phyloP scores from a whole-genome alignment of 2,888 invertebrate genomes.

The Epiblema foenella region DNA sequence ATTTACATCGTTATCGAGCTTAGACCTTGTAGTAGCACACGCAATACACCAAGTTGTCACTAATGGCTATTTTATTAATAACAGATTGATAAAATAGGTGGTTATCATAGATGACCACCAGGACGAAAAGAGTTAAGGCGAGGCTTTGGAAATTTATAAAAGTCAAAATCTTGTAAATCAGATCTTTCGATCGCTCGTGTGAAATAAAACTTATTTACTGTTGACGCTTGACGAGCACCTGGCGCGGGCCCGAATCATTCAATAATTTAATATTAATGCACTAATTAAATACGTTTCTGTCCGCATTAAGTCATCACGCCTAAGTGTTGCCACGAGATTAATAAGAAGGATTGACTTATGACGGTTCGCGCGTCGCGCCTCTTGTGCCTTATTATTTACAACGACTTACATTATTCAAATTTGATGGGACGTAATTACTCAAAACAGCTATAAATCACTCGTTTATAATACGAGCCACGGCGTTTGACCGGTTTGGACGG shows the following conservation, averaged over 20 bases:
- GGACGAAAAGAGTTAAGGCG: no score
- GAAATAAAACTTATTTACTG: constrained; percentile 81
- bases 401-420: constrained; percentile 82
- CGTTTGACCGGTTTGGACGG: constrained; percentile 71
- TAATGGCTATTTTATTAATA: no score
- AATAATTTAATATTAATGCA: constrained; percentile 81
- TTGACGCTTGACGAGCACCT: constrained; percentile 83
- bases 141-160: constrained; percentile 79
- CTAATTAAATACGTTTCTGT: constrained; percentile 81
- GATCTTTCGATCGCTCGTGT: constrained; percentile 59
- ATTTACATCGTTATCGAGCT: no score
- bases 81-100: no score
- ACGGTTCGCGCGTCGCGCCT: constrained; percentile 70
- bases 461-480: constrained; percentile 65
- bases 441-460: constrained; percentile 81
- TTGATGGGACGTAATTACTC: constrained; percentile 84
- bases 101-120: no score
- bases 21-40: no score
- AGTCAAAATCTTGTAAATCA: constrained; percentile 80
- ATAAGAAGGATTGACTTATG: constrained; percentile 80
- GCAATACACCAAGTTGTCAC: no score
- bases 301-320: constrained; percentile 77
- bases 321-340: constrained; percentile 75
- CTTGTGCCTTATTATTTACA: constrained; percentile 73
- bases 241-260: constrained; percentile 68